Percentiles rank a stretch among this genome's conserved stretches.
phyloP scores from a whole-genome alignment of 1,140 invertebrate genomes.

The Zaprionus ghesquierei region DNA sequence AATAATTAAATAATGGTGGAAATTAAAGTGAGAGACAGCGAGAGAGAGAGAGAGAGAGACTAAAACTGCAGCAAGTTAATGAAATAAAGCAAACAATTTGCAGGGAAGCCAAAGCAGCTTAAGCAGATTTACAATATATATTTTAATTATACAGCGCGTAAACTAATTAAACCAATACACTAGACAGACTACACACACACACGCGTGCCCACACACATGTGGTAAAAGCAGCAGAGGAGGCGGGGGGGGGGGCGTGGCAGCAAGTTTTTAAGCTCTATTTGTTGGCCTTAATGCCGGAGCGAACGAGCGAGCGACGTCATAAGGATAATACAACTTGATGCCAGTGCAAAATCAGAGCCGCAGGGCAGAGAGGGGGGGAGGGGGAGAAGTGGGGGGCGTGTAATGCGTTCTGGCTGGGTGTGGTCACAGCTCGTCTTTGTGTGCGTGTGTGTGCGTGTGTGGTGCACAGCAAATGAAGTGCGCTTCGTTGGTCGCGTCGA shows the following conservation, averaged over 20 bases:
- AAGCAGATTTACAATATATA: slow-evolving; percentile 53
- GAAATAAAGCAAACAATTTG: slow-evolving; percentile 59
- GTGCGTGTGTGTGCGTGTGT: slow-evolving; percentile 11
- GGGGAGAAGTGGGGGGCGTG: background rate
- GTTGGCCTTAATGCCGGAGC: slow-evolving; percentile 65
- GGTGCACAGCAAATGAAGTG: slow-evolving; percentile 57
- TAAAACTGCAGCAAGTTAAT: slow-evolving; percentile 33
- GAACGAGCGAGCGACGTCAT: slow-evolving; percentile 9
- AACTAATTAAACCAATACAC: slow-evolving; percentile 64
- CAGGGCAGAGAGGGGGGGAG: background rate
- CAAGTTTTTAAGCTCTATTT: slow-evolving; percentile 76
- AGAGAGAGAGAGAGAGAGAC: too few species aligned
- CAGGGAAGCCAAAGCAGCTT: slow-evolving; percentile 26
- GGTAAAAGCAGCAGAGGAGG: slow-evolving; percentile 3
- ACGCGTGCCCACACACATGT: slow-evolving; percentile 5
- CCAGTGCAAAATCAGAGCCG: slow-evolving; percentile 9
- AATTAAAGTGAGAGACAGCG: too few species aligned
- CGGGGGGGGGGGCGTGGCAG: slow-evolving; percentile 11
- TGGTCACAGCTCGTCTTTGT: background rate
- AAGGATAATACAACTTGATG: slow-evolving; percentile 19
- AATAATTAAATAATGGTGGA: slow-evolving; percentile 27
- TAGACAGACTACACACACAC: slow-evolving; percentile 2
- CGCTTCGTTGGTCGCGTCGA: slow-evolving; percentile 33
- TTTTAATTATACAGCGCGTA: slow-evolving; percentile 62
- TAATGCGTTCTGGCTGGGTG: background rate